Evolutionary conservation across 1,140 invertebrate genomes (phyloP), one percentile per base, ranked within the genome.

Genomic region (Olivierus martensii): DNA sequence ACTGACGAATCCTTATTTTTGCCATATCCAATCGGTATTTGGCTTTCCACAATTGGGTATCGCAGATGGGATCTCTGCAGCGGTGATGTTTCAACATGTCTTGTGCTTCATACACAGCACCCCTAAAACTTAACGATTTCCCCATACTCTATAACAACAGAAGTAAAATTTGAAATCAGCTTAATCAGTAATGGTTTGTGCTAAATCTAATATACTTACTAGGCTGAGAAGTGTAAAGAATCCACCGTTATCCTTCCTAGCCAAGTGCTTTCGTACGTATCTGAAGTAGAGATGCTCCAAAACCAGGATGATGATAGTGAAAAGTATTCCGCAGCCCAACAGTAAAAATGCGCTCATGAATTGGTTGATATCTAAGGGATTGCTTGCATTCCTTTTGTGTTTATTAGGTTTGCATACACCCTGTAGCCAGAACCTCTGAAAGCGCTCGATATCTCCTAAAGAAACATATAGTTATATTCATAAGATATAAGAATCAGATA

Each of bases 331-430:
- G 51, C 84, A 86, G 75, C 90, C 91, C 11, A 99, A 77, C 52
- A 99, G 77, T 15, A 97, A 75, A 68, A 98, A 99, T 19, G 94
- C 94, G 37, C 87, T 93, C 63, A 96, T 81, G 70, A 99, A 98
- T 73, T 99, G 94, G 66, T 96, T 87, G 45, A 97, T 76, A 3
- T 92, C 92, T 55, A 98, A 72, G 0, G 91, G 92, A 67, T 95
- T 87, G 52, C 72, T 76, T 12, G 66, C 60, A 14, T 63, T 65
- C 43, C 87, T 80, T 63, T 91, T 84, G 66, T 89, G 84, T 63
- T 89, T 90, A 19, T 86, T 85, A 0, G 86, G 86, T 62, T 91
- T 85, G 69, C 95, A 99, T 0, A 90, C 88, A 6, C 94, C 94
- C 0, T 93, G 94, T 80, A 98, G 86, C 92, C 94, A 98, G 66